These are phyloP conservation scores for Nephrotoma guestfalica DNA, from an alignment of 2,888 invertebrate genomes.

Conservation along the genomic window DNA sequence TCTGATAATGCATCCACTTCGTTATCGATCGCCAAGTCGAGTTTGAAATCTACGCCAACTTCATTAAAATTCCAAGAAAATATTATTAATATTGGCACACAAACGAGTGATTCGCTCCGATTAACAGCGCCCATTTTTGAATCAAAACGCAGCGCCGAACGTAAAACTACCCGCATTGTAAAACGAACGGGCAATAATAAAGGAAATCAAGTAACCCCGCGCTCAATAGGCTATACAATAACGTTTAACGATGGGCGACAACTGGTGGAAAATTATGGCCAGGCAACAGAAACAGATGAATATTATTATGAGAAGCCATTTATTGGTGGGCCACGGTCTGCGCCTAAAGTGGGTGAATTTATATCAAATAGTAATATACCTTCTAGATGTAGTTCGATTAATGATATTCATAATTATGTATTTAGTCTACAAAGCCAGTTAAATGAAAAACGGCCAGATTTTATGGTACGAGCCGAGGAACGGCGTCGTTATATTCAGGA, in stretches of 20 bases:
- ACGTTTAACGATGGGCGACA: conserved; percentile 17
- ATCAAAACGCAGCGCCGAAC: conserved; percentile 4
- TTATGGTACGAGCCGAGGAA: conserved; percentile 42
- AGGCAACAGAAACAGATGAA: background rate
- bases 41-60: conserved; percentile 15
- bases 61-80: background rate
- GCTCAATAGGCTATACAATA: conserved; percentile 25
- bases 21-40: conserved; percentile 24
- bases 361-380: background rate
- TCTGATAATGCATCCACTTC: conserved; percentile 18
- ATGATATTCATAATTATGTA: background rate
- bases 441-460: conserved; percentile 52
- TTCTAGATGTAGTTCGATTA: background rate
- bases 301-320: background rate
- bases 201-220: conserved; percentile 23
- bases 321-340: background rate
- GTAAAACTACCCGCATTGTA: background rate
- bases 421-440: conserved; percentile 47
- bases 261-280: background rate
- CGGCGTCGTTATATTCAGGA: conserved; percentile 29
- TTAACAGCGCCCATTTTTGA: conserved; percentile 17
- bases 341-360: background rate
- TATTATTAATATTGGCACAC: conserved; percentile 15
- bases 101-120: conserved; percentile 20
- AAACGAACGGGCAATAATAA: conserved; percentile 8